Conservation (phyloP, 2,113 vertebrate species). For the Stigmatopora nigra region DNA sequence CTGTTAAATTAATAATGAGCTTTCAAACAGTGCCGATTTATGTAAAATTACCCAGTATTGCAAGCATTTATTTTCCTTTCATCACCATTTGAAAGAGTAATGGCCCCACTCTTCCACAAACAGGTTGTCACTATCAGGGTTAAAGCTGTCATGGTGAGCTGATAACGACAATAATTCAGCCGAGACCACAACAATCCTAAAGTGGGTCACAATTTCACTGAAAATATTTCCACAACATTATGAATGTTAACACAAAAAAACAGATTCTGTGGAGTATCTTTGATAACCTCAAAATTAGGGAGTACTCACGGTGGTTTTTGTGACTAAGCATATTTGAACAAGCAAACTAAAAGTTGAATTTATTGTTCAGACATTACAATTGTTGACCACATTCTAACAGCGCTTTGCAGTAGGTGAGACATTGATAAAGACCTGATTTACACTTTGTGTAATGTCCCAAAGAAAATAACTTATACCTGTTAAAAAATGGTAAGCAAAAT, state of each 20-base stretch:
- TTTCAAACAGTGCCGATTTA: constrained; percentile 35
- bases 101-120: constrained; percentile 20
- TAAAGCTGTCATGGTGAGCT: constrained; percentile 28
- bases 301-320: background rate
- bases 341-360: background rate
- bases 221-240: constrained; percentile 13
- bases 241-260: background rate
- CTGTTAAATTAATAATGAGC: constrained; percentile 51
- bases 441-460: too few species aligned
- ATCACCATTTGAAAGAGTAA: constrained; percentile 25
- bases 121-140: constrained; percentile 20
- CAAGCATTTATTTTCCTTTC: constrained; percentile 32
- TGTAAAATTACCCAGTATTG: constrained; percentile 14
- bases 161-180: constrained; percentile 24
- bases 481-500: too few species aligned
- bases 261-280: background rate
- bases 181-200: constrained; percentile 17
- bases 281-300: background rate
- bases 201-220: constrained; percentile 12
- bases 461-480: too few species aligned
- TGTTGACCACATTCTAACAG: background rate
- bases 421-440: too few species aligned
- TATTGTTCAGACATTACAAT: background rate
- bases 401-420: background rate
- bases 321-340: background rate